These are phyloP conservation scores for Macquaria australasica DNA, from an alignment of 2,113 vertebrate species.

Conservation along the genomic window DNA sequence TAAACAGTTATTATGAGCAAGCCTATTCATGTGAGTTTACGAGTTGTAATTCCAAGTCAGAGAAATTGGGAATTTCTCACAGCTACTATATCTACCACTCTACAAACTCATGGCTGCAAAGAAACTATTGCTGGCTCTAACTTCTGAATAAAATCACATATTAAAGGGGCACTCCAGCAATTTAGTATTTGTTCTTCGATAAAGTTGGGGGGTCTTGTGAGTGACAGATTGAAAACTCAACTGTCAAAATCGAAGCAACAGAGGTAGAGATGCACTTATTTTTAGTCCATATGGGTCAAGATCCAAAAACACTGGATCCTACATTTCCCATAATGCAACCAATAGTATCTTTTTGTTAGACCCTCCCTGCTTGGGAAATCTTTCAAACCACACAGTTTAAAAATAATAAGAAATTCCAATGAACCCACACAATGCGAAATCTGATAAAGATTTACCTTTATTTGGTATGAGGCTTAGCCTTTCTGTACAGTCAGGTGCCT, in stretches of 20 bases:
- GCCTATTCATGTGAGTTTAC: background rate
- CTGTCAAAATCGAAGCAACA: background rate
- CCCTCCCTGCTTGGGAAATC: background rate
- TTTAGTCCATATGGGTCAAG: background rate
- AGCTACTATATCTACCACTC: background rate
- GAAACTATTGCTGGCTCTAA: background rate
- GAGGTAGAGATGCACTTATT: background rate
- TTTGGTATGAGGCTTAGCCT: background rate
- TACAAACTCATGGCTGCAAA: background rate
- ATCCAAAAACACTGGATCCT: background rate
- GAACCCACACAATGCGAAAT: background rate
- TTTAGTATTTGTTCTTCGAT: background rate
- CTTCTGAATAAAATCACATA: background rate
- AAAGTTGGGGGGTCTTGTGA: background rate
- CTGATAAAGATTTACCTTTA: background rate
- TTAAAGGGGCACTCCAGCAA: background rate
- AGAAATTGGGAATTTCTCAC: background rate
- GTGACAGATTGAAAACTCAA: background rate
- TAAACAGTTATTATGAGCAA: background rate
- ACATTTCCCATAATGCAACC: background rate
- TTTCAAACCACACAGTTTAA: too few relatives aligned
- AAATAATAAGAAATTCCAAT: too few relatives aligned
- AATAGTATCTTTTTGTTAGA: background rate
- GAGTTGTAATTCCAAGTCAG: background rate
- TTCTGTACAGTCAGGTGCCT: conserved; percentile 4